Evolutionary conservation across 2,888 invertebrate genomes (phyloP).

Genomic region (Trissolcus japonicus): DNA sequence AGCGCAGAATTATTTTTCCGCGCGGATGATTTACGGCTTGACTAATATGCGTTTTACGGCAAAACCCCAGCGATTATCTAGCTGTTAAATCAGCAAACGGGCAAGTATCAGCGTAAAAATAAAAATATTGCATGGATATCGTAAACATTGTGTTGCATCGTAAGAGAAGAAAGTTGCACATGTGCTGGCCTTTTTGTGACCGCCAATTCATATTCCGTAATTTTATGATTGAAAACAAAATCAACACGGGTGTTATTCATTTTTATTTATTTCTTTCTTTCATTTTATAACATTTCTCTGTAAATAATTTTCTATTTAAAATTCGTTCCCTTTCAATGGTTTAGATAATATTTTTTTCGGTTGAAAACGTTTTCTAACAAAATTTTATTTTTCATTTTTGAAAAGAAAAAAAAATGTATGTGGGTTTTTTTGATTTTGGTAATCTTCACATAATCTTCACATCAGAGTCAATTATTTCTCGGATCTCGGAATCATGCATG

Average conservation of each 20-base stretch:
- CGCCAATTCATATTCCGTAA: slow-evolving; percentile 29
- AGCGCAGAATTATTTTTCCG: slow-evolving; percentile 43
- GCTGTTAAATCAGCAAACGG: slow-evolving; percentile 45
- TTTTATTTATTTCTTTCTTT: no score
- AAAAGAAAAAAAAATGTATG: not conserved
- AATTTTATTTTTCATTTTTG: no score
- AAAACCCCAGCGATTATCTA: slow-evolving; percentile 43
- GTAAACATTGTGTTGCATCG: slow-evolving; percentile 44
- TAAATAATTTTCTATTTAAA: no score
- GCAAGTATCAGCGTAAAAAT: slow-evolving; percentile 35
- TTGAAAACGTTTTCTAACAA: no score
- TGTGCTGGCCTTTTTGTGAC: slow-evolving; percentile 17
- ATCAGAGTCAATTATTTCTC: slow-evolving; percentile 46
- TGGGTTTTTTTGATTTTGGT: slow-evolving; percentile 2
- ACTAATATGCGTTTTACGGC: slow-evolving; percentile 52
- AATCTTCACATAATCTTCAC: slow-evolving; percentile 37
- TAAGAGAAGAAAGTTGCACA: slow-evolving; percentile 28
- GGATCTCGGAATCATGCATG: slow-evolving; percentile 35
- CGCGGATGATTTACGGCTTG: slow-evolving; percentile 46
- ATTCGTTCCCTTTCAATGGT: no score
- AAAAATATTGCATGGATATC: slow-evolving; percentile 39
- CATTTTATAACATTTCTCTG: no score
- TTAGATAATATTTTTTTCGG: no score
- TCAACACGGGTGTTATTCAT: not conserved
- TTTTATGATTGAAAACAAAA: slow-evolving; percentile 31